Evolutionary conservation across 1,140 invertebrate genomes (phyloP), one percentile per base, ranked within the genome.

Genomic region (Drosophila pruinosa): DNA sequence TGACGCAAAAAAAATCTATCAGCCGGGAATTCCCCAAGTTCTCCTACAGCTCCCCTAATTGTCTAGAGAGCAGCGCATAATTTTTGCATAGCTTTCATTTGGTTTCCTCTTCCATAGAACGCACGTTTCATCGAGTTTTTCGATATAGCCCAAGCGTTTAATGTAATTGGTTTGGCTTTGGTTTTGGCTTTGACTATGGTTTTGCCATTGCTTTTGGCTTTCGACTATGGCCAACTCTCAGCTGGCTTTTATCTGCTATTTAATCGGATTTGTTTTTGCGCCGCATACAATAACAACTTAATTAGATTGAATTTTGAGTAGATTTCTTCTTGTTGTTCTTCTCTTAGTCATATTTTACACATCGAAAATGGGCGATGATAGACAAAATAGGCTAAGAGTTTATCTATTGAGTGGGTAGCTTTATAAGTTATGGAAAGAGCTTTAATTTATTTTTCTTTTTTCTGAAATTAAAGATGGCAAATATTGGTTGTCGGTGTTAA

Each of bases 281-380:
- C 63, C 77, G 72, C 68, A 80, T 70, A 79, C 65, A 73, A 85
- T 72, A 85, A 80, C 77, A 80, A 77, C 81, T 85, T 86, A 85
- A 85, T 85, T 85, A 85, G 80, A 86, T 85, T 86, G 69, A 67
- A 64, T 86, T 77, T 76, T 59, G 48, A 61, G 67, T 38, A 41
- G 47, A 72, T 26, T 31, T 72, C 48, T 10, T 31, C 10, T 63
- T 31, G 53, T 26, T n/a, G 21, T 65, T 5, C 24, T 59, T 6
- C 14, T 54, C 26, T 50, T 57, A 17, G 41, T 64, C 80, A 85
- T 85, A 79, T 73, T 72, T 85, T 76, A 79, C 45, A 59, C 59
- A 79, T 68, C 63, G 72, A 62, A 80, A 70, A 24, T 58, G 70
- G 19, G 28, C 45, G 26, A 28, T 41, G 26, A 52, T 39, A 38